Base-by-base conservation (phyloP, 2,113 vertebrate species). In the Azemiops feae region DNA sequence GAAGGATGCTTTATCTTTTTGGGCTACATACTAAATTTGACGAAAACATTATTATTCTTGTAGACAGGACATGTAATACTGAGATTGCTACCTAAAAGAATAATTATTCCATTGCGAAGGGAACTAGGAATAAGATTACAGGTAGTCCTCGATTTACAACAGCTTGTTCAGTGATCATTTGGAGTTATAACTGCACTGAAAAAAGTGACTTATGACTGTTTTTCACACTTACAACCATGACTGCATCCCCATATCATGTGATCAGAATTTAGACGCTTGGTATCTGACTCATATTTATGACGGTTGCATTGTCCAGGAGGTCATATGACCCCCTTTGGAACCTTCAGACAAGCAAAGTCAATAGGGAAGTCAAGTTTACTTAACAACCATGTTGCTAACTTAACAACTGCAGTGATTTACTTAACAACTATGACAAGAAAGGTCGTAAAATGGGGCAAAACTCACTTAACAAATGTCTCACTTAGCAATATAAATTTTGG, bases 61-160 rank as follows among this genome's bases (percentile, higher is more conserved):
- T 5, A 7, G 57, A 43, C 2, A 52, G 6, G 20, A 30, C 5
- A 58, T 20, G 25, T 89, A 74, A 57, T 6, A 89, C 27, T 52
- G 54, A 85, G 52, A 85, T 39, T 3, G 47, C 27, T 22, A 30
- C 4, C 39, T 11, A 92, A 86, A 45, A 86, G 43, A 81, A 55
- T 16, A 95, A 86, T 0, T 0, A 12, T 69, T 1, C 1, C 64
- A 54, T 90, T 7, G 0, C 34, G 23, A 22, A 92, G 16, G 69
- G 64, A 90, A 43, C 39, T 47, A 18, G 57, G 91, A 58, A 74
- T 43, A 85, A 39, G 92, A 90, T 88, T 89, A 90, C 95, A 93
- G 20, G 55, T 57, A 25, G 55, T 25, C 22, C 22, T 57, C 5
- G 22, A 57, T 23, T 25, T 57, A n/a, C 64, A 69, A n/a, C 4